Conservation (phyloP, 2,113 vertebrate species). For the Galeopterus variegatus region DNA sequence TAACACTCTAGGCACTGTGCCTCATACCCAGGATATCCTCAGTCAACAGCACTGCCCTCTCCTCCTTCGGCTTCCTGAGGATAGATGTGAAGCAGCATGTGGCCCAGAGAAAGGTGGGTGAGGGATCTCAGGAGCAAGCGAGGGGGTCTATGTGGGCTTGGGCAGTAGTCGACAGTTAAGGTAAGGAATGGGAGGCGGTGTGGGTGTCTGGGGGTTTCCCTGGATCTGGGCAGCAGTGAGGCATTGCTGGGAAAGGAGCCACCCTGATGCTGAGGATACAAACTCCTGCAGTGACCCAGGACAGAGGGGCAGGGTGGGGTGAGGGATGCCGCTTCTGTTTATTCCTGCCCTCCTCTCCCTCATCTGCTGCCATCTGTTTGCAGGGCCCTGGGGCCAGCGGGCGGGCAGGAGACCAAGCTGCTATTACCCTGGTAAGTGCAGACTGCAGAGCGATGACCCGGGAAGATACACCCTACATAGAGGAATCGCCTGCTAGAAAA, state of each 20-base stretch:
- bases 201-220: background rate
- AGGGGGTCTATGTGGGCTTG: background rate
- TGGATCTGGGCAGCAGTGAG: background rate
- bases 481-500: conserved; percentile 69
- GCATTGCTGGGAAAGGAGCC: too few relatives aligned
- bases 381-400: background rate
- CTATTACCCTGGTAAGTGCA: conserved; percentile 79
- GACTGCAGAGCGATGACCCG: conserved; percentile 30
- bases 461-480: conserved; percentile 68
- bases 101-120: background rate
- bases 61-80: background rate
- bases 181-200: background rate
- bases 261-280: background rate
- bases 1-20: background rate
- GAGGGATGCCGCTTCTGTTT: background rate
- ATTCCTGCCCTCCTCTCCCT: background rate
- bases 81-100: background rate
- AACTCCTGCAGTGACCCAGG: background rate
- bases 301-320: background rate
- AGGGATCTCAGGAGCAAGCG: background rate
- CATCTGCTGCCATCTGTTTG: conserved; percentile 58
- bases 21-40: accelerated
- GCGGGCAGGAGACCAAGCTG: conserved; percentile 34
- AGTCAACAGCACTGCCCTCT: background rate
- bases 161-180: background rate